These are phyloP conservation scores for Accipiter virgatus DNA, from an alignment of 2,113 vertebrate genomes.

Conservation along the genomic window DNA sequence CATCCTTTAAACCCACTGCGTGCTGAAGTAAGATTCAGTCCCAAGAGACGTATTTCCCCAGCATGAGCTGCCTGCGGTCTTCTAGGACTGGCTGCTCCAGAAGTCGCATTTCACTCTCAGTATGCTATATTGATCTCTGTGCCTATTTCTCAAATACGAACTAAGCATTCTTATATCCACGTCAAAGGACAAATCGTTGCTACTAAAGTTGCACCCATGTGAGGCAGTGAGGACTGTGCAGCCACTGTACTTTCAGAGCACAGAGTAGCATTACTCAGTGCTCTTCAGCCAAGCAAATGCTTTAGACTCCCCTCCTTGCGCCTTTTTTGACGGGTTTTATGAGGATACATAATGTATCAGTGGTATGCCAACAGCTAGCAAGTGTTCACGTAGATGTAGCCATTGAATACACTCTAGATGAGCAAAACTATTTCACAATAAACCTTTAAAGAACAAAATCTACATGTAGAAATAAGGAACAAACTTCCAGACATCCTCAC, in stretches of 20 bases:
- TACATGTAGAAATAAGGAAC: neutral
- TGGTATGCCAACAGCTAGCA: neutral
- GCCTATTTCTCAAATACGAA: neutral
- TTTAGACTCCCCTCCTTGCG: neutral
- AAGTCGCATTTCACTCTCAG: neutral
- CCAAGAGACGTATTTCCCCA: neutral
- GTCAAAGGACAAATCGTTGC: neutral
- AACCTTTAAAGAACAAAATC: neutral
- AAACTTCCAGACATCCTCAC: neutral
- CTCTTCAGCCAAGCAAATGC: neutral
- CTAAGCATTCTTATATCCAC: neutral
- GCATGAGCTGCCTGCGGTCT: neutral
- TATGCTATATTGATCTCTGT: neutral
- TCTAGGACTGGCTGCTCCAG: neutral
- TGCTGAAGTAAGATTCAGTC: neutral
- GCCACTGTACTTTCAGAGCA: neutral
- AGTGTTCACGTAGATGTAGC: rapidly evolving
- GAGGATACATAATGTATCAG: neutral
- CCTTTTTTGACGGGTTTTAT: neutral
- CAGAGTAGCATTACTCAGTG: neutral
- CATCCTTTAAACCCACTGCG: neutral
- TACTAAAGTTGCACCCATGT: neutral
- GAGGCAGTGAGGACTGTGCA: neutral
- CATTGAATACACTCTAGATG: neutral
- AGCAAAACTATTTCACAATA: neutral